A percentile compares a stretch with the other conserved stretches of the same genome.
phyloP scores from a whole-genome alignment of 1,140 invertebrate genomes.

The Drosophila busckii region DNA sequence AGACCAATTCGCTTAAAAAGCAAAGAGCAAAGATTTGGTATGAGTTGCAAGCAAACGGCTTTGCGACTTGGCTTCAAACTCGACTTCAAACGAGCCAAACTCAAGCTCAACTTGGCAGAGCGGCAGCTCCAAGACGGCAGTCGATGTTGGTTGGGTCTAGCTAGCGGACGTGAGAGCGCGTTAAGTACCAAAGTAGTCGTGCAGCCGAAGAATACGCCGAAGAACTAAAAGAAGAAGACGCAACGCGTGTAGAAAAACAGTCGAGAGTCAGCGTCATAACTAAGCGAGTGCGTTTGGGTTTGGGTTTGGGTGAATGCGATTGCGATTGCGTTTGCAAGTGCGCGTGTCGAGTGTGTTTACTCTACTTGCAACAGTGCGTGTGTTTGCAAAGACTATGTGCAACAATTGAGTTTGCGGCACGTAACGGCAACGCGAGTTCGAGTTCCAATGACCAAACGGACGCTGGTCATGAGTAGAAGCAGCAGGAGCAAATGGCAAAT shows the following conservation, averaged over 20 bases:
- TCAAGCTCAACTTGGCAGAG: conserved; percentile 68
- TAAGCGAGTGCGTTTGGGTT: conserved; percentile 24
- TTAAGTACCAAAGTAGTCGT: conserved; percentile 12
- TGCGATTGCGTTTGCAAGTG: background rate
- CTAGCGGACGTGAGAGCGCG: conserved; percentile 60
- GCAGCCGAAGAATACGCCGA: conserved; percentile 5
- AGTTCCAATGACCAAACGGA: conserved; percentile 51
- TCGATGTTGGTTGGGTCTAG: conserved; percentile 55
- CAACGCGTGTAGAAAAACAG: conserved; percentile 10
- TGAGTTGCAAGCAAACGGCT: conserved; percentile 44
- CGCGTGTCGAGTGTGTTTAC: conserved; percentile 1
- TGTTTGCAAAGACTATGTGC: conserved; percentile 38
- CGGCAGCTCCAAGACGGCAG: conserved; percentile 31
- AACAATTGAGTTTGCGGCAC: conserved; percentile 43
- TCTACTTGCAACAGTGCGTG: conserved; percentile 16
- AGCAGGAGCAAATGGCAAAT: conserved; percentile 47
- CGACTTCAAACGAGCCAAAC: conserved; percentile 37
- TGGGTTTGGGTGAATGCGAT: too few relatives aligned
- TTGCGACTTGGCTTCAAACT: conserved; percentile 42
- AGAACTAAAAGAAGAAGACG: conserved; percentile 3
- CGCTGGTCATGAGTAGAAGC: conserved; percentile 16
- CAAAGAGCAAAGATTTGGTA: conserved; percentile 29
- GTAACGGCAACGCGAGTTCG: conserved; percentile 23
- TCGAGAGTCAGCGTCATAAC: conserved; percentile 4
- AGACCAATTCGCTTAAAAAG: conserved; percentile 31